A percentile compares a stretch with the other conserved stretches of the same genome.
These are phyloP conservation scores for Bujurquina vittata DNA, from an alignment of 2,113 vertebrate species.

Conservation along the genomic window DNA sequence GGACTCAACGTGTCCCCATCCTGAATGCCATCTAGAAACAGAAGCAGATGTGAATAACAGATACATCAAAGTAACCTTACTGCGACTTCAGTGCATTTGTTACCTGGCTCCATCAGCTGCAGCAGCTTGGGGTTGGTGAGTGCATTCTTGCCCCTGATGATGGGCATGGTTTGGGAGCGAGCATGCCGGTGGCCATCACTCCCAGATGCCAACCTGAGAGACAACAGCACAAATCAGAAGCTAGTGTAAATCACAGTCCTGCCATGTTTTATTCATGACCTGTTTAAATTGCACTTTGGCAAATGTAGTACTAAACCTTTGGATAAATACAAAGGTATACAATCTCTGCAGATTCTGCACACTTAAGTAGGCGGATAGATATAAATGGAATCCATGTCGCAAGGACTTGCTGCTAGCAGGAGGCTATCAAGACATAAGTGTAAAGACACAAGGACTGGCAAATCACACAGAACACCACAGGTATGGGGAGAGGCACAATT, in stretches of 20 bases:
- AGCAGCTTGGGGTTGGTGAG: constrained; percentile 95
- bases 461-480: constrained; percentile 57
- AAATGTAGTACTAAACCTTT: background rate
- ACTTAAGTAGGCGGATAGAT: constrained; percentile 1
- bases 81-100: constrained; percentile 48
- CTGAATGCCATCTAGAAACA: constrained; percentile 80
- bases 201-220: constrained; percentile 88
- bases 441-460: constrained; percentile 38
- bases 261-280: background rate
- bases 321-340: background rate
- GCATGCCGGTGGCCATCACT: constrained; percentile 92
- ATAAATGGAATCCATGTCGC: constrained; percentile 18
- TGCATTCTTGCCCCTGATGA: constrained; percentile 95
- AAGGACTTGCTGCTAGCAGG: constrained; percentile 27
- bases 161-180: constrained; percentile 96
- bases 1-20: constrained; percentile 91
- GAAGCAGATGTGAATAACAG: background rate
- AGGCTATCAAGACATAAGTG: constrained; percentile 13
- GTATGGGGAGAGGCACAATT: constrained; percentile 57
- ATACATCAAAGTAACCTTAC: background rate
- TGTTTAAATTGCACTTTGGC: background rate
- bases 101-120: constrained; percentile 93
- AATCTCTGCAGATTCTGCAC: background rate
- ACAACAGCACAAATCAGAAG: constrained; percentile 23
- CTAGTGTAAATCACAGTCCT: background rate